Percentiles rank a stretch among this genome's conserved stretches.
Conservation (phyloP, 2,888 invertebrate species). For the Uloborus plumipes region DNA sequence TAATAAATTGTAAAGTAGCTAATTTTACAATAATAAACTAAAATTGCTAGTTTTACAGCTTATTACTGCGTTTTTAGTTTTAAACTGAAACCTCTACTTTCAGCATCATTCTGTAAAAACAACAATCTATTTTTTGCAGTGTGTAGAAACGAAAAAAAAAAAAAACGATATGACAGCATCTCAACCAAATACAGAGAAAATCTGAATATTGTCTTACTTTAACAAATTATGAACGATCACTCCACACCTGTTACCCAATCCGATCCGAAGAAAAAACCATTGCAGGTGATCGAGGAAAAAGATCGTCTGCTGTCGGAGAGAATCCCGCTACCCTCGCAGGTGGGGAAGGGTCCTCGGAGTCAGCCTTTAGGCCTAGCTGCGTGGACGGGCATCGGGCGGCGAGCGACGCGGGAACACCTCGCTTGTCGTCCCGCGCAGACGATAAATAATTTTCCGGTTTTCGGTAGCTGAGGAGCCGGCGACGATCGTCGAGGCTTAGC, state of each 20-base stretch:
- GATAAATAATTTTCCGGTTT: neutral
- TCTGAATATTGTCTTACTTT: neutral
- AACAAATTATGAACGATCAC: neutral
- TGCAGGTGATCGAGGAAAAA: slow-evolving; percentile 15
- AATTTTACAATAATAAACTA: too few relatives aligned
- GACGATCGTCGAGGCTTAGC: slow-evolving; percentile 24
- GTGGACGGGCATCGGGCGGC: neutral
- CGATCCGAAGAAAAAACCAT: neutral
- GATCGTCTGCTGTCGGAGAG: too few relatives aligned
- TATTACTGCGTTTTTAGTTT: too few relatives aligned
- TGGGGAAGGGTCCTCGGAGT: slow-evolving; percentile 1
- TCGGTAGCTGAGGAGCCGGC: neutral
- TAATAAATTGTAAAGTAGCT: too few relatives aligned
- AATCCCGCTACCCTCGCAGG: slow-evolving; percentile 10
- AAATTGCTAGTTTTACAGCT: too few relatives aligned
- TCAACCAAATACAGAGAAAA: neutral
- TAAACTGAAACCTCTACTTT: too few relatives aligned
- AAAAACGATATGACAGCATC: too few relatives aligned
- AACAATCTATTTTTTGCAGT: too few relatives aligned
- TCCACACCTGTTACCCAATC: neutral
- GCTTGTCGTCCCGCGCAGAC: neutral
- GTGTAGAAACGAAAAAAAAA: too few relatives aligned
- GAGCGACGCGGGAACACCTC: neutral
- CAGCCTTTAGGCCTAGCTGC: neutral
- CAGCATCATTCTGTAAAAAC: too few relatives aligned